Evolutionary conservation across 2,888 invertebrate genomes (phyloP), one percentile per base, ranked within the genome.

Genomic region (Oxytorus armatus): DNA sequence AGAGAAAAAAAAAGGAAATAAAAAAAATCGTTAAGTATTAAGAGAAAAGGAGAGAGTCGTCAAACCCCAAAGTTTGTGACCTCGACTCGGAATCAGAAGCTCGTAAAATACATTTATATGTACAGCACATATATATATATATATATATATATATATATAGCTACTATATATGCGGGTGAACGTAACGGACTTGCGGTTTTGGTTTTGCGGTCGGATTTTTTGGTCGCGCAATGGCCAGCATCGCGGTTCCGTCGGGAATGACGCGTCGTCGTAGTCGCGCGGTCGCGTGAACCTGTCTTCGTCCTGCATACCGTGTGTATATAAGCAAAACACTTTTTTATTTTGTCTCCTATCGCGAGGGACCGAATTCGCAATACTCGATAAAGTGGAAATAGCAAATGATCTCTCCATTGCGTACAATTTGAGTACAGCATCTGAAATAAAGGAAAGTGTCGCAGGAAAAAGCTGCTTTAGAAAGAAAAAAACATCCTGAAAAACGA

Each of bases 201-300:
- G 66, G 47, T 63, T 55, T 77, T 55, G 76, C 66, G 61, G 75
- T 75, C 33, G 44, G 61, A 39, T 53, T 63, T 59, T 63, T 74
- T 77, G 76, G 68, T 47, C 73, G 63, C 55, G 68, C 68, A 63
- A 76, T 42, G 68, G 33, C 70, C 79, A 53, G 29, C 51, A 10
- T 72, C 61, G 76, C 39, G 72, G 53, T 79, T 72, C 55, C 61
- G 57, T 74, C 55, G 63, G 5, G 25, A 18, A 55, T 21, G 36
- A 47, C 44, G 66, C 23, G 55, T 47, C 66, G 33, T 70, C 66
- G 47, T 10, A 25, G 39, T 75, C 47, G 23, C 33, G 1, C 23
- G 36, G 11, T 11, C 21, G 4, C 23, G 10, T 29, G 23, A 51
- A 1, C 14, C 33, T 21, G 3, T 29, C 16, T 11, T 18, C 18